Conservation (phyloP, 2,113 vertebrate species). For the Gorilla gorilla region DNA sequence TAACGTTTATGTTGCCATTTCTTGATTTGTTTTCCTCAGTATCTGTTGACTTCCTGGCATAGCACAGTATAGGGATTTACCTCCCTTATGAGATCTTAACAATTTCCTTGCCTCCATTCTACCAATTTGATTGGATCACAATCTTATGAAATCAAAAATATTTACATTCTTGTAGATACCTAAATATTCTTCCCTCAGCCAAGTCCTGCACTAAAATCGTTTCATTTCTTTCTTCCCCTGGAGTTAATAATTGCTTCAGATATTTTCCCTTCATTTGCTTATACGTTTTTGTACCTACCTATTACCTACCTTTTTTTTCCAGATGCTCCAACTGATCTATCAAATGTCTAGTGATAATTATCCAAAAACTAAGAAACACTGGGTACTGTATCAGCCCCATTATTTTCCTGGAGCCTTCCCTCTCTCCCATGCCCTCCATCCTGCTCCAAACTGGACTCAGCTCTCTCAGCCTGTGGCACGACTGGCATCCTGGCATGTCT, state of each 20-base stretch:
- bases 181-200: not conserved
- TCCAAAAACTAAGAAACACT: not conserved
- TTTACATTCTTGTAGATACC: too few relatives aligned
- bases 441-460: not conserved
- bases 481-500: not conserved
- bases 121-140: not conserved
- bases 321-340: not conserved
- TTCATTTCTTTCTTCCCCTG: too few relatives aligned
- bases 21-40: too few relatives aligned
- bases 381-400: too few relatives aligned
- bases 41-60: too few relatives aligned
- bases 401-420: not conserved
- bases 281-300: too few relatives aligned
- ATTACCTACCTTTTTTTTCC: too few relatives aligned
- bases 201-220: not conserved
- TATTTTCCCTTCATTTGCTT: too few relatives aligned
- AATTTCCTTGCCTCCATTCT: not conserved
- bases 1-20: not conserved
- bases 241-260: too few relatives aligned
- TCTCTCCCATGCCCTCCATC: accelerated
- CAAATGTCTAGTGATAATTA: not conserved
- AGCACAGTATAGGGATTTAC: too few relatives aligned
- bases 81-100: too few relatives aligned
- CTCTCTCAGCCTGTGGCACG: accelerated
- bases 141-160: not conserved